Percentiles rank a stretch among this genome's conserved stretches.
phyloP scores from a whole-genome alignment of 1,140 invertebrate species.

The Mamestra configurata region DNA sequence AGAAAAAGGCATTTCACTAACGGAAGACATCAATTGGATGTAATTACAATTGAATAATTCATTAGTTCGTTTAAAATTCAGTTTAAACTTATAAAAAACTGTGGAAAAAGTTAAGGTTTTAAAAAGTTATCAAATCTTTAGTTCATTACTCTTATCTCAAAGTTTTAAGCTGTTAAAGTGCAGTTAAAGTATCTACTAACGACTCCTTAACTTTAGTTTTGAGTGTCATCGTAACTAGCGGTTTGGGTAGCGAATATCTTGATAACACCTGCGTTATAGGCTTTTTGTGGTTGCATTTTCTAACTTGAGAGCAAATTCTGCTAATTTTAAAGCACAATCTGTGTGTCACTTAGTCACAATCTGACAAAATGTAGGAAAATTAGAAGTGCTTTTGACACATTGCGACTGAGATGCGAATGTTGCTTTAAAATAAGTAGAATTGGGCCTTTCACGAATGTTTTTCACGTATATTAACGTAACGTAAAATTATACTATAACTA shows the following conservation, averaged over 20 bases:
- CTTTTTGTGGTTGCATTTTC: background rate
- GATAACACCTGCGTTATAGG: slow-evolving; percentile 18
- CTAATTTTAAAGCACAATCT: too few species aligned
- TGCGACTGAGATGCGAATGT: too few species aligned
- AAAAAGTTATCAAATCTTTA: slow-evolving; percentile 27
- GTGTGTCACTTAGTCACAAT: too few species aligned
- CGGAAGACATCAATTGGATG: background rate
- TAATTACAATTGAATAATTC: slow-evolving; percentile 34
- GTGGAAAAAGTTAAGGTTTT: background rate
- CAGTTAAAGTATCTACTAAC: slow-evolving; percentile 42
- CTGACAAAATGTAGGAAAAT: too few species aligned
- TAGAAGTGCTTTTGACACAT: too few species aligned
- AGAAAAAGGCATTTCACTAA: slow-evolving; percentile 1
- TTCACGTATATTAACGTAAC: too few species aligned
- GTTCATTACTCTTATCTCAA: slow-evolving; percentile 42
- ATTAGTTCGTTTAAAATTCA: slow-evolving; percentile 37
- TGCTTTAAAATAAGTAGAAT: too few species aligned
- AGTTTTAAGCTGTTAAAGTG: slow-evolving; percentile 37
- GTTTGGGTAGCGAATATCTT: background rate
- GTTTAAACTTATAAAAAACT: slow-evolving; percentile 25
- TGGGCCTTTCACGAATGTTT: too few species aligned
- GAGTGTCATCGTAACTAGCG: slow-evolving; percentile 7
- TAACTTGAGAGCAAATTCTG: too few species aligned
- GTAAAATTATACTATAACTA: too few species aligned
- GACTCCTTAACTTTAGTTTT: slow-evolving; percentile 20